Evolutionary conservation across 1,140 invertebrate species (phyloP).

Genomic region (Augochlora pura): DNA sequence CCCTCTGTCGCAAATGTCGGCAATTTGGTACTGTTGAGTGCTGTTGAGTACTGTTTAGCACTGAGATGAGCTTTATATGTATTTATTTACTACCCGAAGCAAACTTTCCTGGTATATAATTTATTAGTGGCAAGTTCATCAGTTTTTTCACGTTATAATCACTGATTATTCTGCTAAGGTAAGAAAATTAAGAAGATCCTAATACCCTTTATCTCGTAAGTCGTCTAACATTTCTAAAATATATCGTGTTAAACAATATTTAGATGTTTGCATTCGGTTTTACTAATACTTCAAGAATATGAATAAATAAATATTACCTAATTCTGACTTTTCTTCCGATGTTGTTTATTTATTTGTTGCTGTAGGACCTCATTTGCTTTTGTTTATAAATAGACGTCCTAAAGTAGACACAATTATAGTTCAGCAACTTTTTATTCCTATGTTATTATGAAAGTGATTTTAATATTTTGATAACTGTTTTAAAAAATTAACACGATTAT

Average conservation of each 20-base stretch:
- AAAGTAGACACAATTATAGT: not conserved
- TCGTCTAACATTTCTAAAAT: constrained; percentile 3
- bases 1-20: constrained; percentile 28
- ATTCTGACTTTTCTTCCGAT: not conserved
- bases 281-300: not conserved
- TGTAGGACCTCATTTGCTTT: not conserved
- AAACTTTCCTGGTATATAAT: constrained; percentile 27
- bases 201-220: not conserved
- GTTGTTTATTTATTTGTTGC: not conserved
- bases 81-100: constrained; percentile 57
- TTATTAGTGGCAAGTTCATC: constrained; percentile 10
- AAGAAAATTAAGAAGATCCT: not conserved
- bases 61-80: constrained; percentile 42
- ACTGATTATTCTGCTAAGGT: constrained; percentile 16
- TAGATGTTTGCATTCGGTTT: not conserved
- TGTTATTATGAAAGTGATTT: not conserved
- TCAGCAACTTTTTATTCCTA: not conserved
- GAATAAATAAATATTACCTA: not conserved
- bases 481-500: not conserved
- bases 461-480: not conserved
- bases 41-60: not conserved
- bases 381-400: not conserved
- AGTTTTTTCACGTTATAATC: not conserved
- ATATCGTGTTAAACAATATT: constrained; percentile 8
- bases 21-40: not conserved